Evolutionary conservation across 2,113 vertebrate species (phyloP).

Genomic region (Emberiza fucata): DNA sequence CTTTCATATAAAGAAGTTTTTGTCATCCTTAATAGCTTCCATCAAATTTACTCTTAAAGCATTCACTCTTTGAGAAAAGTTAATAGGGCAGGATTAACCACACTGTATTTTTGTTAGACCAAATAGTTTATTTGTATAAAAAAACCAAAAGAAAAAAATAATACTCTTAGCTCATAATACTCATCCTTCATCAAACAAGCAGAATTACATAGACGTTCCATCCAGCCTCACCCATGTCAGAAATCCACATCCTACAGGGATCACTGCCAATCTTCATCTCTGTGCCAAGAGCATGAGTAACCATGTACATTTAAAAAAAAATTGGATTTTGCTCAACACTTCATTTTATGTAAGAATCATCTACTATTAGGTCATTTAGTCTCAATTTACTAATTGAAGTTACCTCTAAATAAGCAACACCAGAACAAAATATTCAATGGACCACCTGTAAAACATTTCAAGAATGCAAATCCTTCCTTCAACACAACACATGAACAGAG

Average conservation of each 20-base stretch:
- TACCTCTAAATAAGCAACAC: neutral
- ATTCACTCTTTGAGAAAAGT: neutral
- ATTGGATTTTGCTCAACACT: neutral
- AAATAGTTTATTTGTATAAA: neutral
- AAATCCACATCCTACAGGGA: neutral
- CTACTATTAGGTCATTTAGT: neutral
- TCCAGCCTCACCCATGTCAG: neutral
- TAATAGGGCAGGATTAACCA: neutral
- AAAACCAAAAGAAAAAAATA: fast-evolving
- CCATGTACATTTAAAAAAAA: neutral
- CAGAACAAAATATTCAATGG: neutral
- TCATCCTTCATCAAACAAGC: neutral
- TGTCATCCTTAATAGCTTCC: neutral
- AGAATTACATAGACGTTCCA: neutral
- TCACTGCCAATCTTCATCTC: neutral
- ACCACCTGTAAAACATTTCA: neutral
- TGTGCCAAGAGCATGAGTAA: neutral
- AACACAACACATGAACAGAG: neutral
- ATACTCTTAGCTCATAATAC: neutral
- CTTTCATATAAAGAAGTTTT: neutral
- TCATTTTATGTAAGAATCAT: neutral
- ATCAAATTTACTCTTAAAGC: neutral
- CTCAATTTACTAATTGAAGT: neutral
- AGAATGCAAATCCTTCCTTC: neutral
- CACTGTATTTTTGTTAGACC: neutral